Percentiles rank a stretch among this genome's conserved stretches.
Conservation (phyloP, 92 coral and sea anemone species). For the Scolanthus callimorphus region DNA sequence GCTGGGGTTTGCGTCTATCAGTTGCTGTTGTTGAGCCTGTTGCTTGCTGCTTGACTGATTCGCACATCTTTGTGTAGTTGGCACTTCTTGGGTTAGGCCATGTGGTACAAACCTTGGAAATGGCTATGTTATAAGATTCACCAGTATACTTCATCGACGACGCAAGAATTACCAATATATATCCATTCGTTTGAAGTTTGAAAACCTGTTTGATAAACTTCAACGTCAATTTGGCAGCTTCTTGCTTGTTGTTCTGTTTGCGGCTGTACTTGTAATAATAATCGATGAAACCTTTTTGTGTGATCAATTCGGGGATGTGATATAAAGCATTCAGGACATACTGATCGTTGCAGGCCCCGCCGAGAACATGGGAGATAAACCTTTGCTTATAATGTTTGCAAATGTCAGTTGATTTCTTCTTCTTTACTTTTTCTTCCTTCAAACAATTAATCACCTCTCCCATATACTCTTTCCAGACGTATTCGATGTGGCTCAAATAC, state of each 20-base stretch:
- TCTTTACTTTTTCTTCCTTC: too few species aligned
- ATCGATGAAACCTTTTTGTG: background rate
- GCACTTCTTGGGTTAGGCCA: conserved; percentile 11
- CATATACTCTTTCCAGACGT: too few species aligned
- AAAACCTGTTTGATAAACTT: background rate
- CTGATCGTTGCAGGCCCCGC: conserved; percentile 8
- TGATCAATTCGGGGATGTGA: conserved; percentile 5
- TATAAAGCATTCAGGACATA: conserved; percentile 10
- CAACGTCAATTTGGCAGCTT: background rate
- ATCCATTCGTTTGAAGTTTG: conserved; percentile 4
- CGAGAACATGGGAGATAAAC: conserved; percentile 4
- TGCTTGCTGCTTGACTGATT: background rate
- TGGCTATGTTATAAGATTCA: background rate
- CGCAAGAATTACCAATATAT: conserved; percentile 6
- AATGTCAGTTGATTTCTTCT: too few species aligned
- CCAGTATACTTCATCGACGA: conserved; percentile 2
- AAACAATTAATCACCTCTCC: too few species aligned
- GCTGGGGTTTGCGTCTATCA: conserved; percentile 13
- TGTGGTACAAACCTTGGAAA: conserved; percentile 2
- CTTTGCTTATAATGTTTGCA: too few species aligned
- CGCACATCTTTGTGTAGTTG: conserved; percentile 15
- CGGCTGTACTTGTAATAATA: background rate
- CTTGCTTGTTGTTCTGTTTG: background rate
- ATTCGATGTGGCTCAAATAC: conserved; percentile 1
- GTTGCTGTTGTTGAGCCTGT: too few species aligned